Evolutionary conservation across 2,797 vertebrate species (phyloP).

Genomic region (Arrhamphus sclerolepis): DNA sequence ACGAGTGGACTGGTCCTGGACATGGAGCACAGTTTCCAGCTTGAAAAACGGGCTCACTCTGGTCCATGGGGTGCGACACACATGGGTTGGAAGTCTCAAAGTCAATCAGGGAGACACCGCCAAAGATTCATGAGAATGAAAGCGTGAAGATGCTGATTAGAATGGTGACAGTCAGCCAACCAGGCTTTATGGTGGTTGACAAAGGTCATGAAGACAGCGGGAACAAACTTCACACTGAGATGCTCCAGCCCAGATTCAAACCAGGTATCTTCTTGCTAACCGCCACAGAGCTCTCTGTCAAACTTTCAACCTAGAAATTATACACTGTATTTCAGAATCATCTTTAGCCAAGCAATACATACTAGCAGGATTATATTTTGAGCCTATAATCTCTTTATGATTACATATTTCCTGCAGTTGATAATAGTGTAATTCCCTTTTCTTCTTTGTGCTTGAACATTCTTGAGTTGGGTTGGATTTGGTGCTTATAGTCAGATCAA

Average conservation of each 20-base stretch:
- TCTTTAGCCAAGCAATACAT: background rate
- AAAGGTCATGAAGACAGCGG: no score
- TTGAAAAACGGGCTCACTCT: no score
- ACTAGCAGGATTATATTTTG: conserved; percentile 11
- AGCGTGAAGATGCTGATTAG: no score
- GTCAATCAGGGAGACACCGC: no score
- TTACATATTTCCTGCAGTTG: conserved; percentile 21
- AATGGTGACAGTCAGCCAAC: no score
- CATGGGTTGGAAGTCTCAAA: no score
- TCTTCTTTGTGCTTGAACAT: conserved; percentile 35
- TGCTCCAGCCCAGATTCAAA: background rate
- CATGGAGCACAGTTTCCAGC: no score
- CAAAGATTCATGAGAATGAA: no score
- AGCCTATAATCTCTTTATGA: conserved; percentile 16
- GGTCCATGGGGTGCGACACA: no score
- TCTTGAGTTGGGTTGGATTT: conserved; percentile 35
- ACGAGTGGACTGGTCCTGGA: no score
- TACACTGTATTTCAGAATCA: conserved; percentile 23
- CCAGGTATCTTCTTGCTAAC: background rate
- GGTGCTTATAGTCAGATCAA: conserved; percentile 53
- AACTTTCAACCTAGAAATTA: background rate
- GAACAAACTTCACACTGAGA: no score
- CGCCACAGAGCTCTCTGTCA: background rate
- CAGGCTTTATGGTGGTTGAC: no score
- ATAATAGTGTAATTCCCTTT: conserved; percentile 31